Evolutionary conservation across 2,888 invertebrate species (phyloP).

Genomic region (Cyaniris semiargus): DNA sequence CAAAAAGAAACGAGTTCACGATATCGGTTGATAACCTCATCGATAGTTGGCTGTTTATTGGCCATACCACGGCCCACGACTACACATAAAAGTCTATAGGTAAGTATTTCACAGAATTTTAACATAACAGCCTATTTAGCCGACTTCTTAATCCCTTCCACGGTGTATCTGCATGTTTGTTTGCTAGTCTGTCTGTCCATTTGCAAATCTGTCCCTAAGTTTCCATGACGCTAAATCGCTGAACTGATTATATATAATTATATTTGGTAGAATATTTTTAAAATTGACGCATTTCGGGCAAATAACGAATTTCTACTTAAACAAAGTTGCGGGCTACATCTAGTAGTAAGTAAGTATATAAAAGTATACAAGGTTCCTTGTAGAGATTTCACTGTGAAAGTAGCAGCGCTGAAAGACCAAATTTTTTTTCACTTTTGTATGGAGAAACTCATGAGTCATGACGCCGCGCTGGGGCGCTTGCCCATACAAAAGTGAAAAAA

Average conservation of each 20-base stretch:
- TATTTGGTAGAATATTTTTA: neutral
- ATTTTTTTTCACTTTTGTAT: no score
- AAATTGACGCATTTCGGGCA: neutral
- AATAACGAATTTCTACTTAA: neutral
- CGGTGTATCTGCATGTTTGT: neutral
- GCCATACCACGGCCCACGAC: neutral
- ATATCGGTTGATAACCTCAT: conserved; percentile 2
- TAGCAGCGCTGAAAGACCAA: no score
- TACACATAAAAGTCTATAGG: neutral
- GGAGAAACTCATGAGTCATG: no score
- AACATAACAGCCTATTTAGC: neutral
- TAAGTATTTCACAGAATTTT: neutral
- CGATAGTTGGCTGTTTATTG: neutral
- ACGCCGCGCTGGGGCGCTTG: no score
- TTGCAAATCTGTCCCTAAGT: neutral
- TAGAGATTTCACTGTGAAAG: no score
- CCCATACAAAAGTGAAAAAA: no score
- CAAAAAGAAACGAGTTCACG: conserved; percentile 9
- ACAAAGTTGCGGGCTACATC: no score
- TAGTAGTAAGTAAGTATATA: no score
- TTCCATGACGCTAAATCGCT: neutral
- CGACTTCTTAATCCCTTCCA: neutral
- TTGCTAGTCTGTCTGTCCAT: no score
- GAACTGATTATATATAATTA: no score
- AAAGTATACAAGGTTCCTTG: no score